These are phyloP conservation scores for Dromaius novaehollandiae DNA, from an alignment of 2,113 vertebrate genomes.

Conservation along the genomic window DNA sequence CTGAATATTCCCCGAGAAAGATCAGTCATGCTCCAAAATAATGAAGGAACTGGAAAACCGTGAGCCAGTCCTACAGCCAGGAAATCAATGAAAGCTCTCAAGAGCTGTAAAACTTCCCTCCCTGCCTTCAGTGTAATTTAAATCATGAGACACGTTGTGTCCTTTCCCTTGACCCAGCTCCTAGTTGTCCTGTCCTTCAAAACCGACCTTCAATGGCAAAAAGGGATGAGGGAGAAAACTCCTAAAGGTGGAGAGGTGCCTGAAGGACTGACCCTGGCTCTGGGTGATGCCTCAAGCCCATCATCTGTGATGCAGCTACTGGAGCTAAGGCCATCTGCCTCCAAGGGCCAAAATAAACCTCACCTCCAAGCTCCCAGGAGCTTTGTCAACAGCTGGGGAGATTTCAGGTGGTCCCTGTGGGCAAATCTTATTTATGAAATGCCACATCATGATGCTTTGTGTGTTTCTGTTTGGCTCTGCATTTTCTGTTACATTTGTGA, in stretches of 20 bases:
- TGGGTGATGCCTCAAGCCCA: not conserved
- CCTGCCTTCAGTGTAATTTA: not conserved
- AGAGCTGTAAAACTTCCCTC: not conserved
- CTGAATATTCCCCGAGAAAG: not conserved
- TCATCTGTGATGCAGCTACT: not conserved
- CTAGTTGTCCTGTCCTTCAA: not conserved
- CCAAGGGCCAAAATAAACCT: not conserved
- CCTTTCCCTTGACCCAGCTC: not conserved
- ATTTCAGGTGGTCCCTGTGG: not conserved
- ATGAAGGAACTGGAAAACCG: not conserved
- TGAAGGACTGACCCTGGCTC: not conserved
- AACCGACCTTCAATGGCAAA: not conserved
- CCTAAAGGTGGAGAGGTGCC: not conserved
- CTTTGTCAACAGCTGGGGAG: not conserved
- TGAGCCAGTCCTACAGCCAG: not conserved
- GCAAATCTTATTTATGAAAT: not conserved
- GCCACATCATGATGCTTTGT: not conserved
- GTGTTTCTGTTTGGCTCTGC: not conserved
- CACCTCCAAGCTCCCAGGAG: not conserved
- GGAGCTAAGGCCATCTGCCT: not conserved
- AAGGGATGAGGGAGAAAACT: not conserved
- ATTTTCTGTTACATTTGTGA: not conserved
- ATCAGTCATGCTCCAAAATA: not conserved
- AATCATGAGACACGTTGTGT: not conserved
- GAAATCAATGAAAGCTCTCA: not conserved